These are phyloP conservation scores for Hemibagrus wyckioides DNA, from an alignment of 2,113 vertebrate genomes.

Conservation along the genomic window DNA sequence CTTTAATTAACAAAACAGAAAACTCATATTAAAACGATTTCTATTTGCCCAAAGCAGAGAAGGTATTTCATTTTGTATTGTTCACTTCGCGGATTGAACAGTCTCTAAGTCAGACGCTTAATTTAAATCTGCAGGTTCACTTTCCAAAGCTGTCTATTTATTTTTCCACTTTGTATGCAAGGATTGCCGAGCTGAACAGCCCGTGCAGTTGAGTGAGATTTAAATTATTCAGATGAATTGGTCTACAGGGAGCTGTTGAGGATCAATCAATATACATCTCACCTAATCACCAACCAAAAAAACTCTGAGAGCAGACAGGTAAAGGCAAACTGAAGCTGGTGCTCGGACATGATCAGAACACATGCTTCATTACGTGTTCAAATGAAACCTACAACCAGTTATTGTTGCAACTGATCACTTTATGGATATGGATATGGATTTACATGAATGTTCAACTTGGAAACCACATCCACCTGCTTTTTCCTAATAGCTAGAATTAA, in stretches of 20 bases:
- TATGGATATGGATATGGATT: background rate
- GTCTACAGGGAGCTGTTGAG: slow-evolving; percentile 46
- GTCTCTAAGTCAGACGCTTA: background rate
- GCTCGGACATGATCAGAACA: background rate
- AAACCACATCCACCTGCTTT: background rate
- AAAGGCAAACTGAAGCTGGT: background rate
- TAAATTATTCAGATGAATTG: slow-evolving; percentile 51
- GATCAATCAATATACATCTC: slow-evolving; percentile 53
- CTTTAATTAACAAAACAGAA: slow-evolving; percentile 18
- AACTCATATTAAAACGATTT: background rate
- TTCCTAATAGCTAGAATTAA: background rate
- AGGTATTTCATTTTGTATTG: background rate
- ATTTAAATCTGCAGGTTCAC: background rate
- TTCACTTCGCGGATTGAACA: background rate
- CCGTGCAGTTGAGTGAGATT: slow-evolving; percentile 22
- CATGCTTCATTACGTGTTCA: background rate
- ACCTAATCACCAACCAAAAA: slow-evolving; percentile 42
- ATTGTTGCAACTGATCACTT: background rate
- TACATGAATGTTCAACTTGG: background rate
- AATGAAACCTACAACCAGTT: background rate
- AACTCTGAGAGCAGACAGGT: background rate
- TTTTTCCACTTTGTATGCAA: background rate
- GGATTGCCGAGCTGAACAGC: background rate
- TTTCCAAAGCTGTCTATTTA: background rate
- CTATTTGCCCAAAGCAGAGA: background rate